phyloP scores from a whole-genome alignment of 2,113 vertebrate genomes.

The Chitala chitala region DNA sequence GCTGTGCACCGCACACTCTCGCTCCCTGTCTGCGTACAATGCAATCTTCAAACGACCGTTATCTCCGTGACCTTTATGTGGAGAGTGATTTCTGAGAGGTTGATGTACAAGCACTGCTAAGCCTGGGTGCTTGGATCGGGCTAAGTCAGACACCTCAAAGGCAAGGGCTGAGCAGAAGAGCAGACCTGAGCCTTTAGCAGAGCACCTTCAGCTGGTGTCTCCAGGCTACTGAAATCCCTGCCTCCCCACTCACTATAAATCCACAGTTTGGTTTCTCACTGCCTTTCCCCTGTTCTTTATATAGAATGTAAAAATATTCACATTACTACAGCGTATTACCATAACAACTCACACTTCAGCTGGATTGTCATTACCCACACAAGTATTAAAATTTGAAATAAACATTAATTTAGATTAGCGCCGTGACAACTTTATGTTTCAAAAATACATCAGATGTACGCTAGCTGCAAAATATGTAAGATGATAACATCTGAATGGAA shows the following conservation, averaged over 20 bases:
- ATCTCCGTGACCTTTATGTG: conserved; percentile 15
- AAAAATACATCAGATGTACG: not conserved
- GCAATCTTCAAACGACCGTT: conserved; percentile 15
- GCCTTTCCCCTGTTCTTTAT: not conserved
- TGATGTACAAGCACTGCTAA: not conserved
- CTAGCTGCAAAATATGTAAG: too few relatives aligned
- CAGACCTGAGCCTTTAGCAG: not conserved
- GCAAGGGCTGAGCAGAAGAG: not conserved
- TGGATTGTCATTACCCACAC: not conserved
- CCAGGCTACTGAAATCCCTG: not conserved
- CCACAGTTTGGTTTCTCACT: not conserved
- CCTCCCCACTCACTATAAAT: conserved; percentile 7
- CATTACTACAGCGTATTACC: conserved; percentile 1
- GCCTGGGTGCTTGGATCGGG: not conserved
- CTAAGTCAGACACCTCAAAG: not conserved
- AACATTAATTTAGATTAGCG: not conserved
- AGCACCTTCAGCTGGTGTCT: not conserved
- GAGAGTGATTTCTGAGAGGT: conserved; percentile 4
- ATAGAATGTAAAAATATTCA: conserved; percentile 14
- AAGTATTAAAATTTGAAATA: not conserved
- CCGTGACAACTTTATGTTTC: not conserved
- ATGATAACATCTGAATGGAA: too few relatives aligned
- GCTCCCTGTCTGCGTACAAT: conserved; percentile 4
- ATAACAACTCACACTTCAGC: conserved; percentile 1
- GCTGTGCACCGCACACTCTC: not conserved